Conservation (phyloP, 2,888 invertebrate species). For the Branchipolynoe longqiensis region DNA sequence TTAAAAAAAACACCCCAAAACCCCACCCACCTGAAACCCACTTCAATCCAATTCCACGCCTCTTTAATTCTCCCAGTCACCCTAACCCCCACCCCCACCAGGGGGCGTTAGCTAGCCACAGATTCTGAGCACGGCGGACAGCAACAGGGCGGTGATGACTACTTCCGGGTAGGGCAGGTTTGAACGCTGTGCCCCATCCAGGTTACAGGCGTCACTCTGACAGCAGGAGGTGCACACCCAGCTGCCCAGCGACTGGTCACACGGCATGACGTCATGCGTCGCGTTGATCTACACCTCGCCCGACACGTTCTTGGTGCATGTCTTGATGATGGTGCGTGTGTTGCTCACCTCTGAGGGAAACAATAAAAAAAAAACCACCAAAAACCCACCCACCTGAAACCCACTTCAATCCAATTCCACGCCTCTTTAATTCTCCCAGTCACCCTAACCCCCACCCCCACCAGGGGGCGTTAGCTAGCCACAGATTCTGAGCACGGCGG, state of each 20-base stretch:
- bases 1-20: background rate
- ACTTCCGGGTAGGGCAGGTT: background rate
- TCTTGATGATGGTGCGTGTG: constrained; percentile 68
- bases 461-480: background rate
- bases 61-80: background rate
- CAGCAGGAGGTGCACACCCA: constrained; percentile 69
- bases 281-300: constrained; percentile 66
- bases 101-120: background rate
- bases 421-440: background rate
- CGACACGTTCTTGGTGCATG: constrained; percentile 68
- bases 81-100: background rate
- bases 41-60: background rate
- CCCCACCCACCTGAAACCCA: too few species aligned
- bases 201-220: constrained; percentile 67
- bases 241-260: constrained; percentile 62
- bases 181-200: constrained; percentile 54
- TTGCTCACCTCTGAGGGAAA: constrained; percentile 68
- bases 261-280: constrained; percentile 63
- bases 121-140: background rate
- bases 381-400: too few species aligned
- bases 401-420: background rate
- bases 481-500: background rate
- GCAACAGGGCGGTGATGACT: background rate
- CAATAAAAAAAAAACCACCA: background rate
- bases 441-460: background rate